Base-by-base conservation (phyloP, 2,888 invertebrate species). In the Chrysopilus asiliformis region DNA sequence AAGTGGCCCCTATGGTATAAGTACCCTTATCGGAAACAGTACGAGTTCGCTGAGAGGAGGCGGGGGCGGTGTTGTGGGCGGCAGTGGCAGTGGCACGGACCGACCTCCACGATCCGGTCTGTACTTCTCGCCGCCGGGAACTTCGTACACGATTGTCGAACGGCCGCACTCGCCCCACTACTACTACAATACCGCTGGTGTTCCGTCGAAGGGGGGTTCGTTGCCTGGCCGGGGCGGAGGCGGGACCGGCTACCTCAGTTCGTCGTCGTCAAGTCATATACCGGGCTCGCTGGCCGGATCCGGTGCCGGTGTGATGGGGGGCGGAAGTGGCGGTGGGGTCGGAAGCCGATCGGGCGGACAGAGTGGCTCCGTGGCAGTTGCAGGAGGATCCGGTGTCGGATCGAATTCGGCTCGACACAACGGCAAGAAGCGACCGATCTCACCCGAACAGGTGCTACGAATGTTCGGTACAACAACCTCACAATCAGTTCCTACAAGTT, bases 41-140 rank as follows among this genome's bases (percentile, higher is more conserved):
- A 66, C 66, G 8, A 63, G 57, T 46, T 63, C 63, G 33, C 46
- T 63, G 37, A 65, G 77, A 49, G 69, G 71, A 45, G n/a, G n/a
- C n/a, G n/a, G n/a, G n/a, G n/a, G n/a, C n/a, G n/a, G n/a, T n/a
- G n/a, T n/a, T n/a, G n/a, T n/a, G n/a, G n/a, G n/a, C n/a, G n/a
- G n/a, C n/a, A n/a, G n/a, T n/a, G n/a, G n/a, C n/a, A n/a, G n/a
- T n/a, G n/a, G n/a, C n/a, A n/a, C n/a, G n/a, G n/a, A n/a, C n/a
- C n/a, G n/a, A n/a, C n/a, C n/a, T n/a, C n/a, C n/a, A n/a, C 72
- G 77, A 32, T 72, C 80, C 46, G 76, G 81, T 45, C 68, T 79
- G 45, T 86, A 86, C 65, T 86, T 85, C 64, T 86, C 85, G 45
- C 86, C 86, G 39, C 86, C 86, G 18, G 86, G 86, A 44, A 86